Base-by-base conservation (phyloP, 2,888 invertebrate species). In the Chrysomela aeneicollis region DNA sequence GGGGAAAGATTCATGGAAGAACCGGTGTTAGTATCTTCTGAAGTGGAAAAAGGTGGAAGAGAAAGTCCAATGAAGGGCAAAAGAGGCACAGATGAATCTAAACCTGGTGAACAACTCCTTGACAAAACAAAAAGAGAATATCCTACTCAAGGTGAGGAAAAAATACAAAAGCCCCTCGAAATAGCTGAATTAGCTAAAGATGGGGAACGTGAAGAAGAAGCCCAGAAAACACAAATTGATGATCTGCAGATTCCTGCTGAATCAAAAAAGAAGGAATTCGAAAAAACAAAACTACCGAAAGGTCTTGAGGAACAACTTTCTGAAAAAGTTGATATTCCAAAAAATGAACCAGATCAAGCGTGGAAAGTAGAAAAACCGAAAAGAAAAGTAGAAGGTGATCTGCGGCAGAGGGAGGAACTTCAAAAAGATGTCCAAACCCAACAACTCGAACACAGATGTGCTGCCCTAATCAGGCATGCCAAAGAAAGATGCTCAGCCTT, bases 381-480 rank as follows among this genome's bases (percentile, higher is more conserved):
- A n/a, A n/a, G 8, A 54, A n/a, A 18, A 18, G 35, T 5, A 32
- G 54, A 19, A 19, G 30, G 17, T 9, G n/a, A 10, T 30, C n/a
- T 30, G 17, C 53, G 15, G n/a, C 32, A 2, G 18, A 22, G 9
- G 21, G 32, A 21, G 26, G 54, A 17, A 35, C 5, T 30, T 10
- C 17, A 8, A 35, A 57, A 21, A 17, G 26, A 26, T 9, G 26
- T 57, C 12, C 55, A 37, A 21, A 32, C 37, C 4, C 57, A 42
- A 42, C 42, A 42, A 4, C 15, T 15, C 42, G 57, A 57, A 18
- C 32, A 52, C 17, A 60, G 64, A 61, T 64, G 63, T 37, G 67
- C 63, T 37, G 54, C 61, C 32, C n/a, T 67, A 17, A 42, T 67
- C 35, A 58, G 61, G 3, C 64, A 61, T 22, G 61, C 61, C 3